Base-by-base conservation (phyloP, 2,797 vertebrate genomes). In the Betta splendens region DNA sequence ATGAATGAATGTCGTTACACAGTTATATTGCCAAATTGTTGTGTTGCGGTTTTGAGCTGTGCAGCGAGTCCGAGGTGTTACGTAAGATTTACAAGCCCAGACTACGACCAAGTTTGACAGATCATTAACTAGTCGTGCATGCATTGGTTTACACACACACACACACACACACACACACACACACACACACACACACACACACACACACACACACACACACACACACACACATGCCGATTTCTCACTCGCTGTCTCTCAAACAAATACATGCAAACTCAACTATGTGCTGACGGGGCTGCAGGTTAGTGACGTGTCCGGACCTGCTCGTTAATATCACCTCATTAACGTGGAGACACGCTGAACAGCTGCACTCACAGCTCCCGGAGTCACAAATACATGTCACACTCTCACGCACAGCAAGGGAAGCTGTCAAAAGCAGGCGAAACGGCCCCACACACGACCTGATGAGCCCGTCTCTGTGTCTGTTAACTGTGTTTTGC, bases 181-280 rank as follows among this genome's bases (percentile, higher is more conserved):
- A n/a, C n/a, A 28, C 26, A 9, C 26, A 28, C 10, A 49, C 39
- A 25, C 5, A 3, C 62, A 38, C 36, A 45, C 40, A 35, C 39
- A 57, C 32, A 29, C 23, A 59, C 25, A 9, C 52, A 61, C 35
- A 16, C 25, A 35, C 39, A 57, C 32, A 29, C 23, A 59, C 25
- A 9, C 52, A 61, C 35, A 16, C 25, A 5, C 37, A 4, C 18
- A 8, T 36, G 16, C 10, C 36, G 15, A 57, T 39, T 17, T 5
- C 25, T 57, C 13, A 0, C 50, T 61, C 43, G 10, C 56, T 20
- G 13, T 57, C 66, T 67, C 69, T 63, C 39, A 80, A 72, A 82
- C 64, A 77, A 80, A 83, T 63, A 38, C 62, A 80, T 57, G 61
- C 59, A 73, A 86, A 79, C n/a, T n/a, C n/a, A n/a, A n/a, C 11